These are phyloP conservation scores for Epinephelus awoara DNA, from an alignment of 2,797 vertebrate species.

Conservation along the genomic window DNA sequence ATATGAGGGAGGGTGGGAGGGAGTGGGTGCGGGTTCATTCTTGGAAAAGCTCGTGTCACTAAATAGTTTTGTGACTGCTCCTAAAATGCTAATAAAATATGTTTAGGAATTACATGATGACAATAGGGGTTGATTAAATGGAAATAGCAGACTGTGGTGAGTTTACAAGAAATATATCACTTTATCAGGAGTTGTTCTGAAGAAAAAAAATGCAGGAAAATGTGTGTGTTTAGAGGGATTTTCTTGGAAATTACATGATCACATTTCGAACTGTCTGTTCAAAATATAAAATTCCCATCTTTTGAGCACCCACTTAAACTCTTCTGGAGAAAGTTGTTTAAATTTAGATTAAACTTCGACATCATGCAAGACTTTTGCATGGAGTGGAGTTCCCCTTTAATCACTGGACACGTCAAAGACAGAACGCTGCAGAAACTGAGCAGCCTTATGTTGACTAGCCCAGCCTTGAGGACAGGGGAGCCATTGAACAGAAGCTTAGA, in stretches of 20 bases:
- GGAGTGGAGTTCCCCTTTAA: constrained; percentile 38
- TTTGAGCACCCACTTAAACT: neutral
- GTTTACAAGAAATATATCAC: neutral
- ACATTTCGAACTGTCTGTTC: constrained; percentile 15
- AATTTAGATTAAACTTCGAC: constrained; percentile 30
- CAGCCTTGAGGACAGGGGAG: constrained; percentile 70
- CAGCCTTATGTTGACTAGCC: constrained; percentile 70
- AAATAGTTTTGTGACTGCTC: too few species aligned
- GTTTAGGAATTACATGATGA: neutral
- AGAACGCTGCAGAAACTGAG: constrained; percentile 58
- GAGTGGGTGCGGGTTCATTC: too few species aligned
- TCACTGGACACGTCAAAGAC: constrained; percentile 57
- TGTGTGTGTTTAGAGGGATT: neutral
- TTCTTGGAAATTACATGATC: neutral
- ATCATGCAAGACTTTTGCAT: constrained; percentile 10
- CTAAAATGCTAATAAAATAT: too few species aligned
- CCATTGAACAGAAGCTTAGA: constrained; percentile 79
- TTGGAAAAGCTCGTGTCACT: too few species aligned
- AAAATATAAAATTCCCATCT: neutral
- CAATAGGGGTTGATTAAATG: neutral
- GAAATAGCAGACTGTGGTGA: neutral
- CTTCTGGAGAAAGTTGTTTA: constrained; percentile 14
- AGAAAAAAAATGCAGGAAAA: neutral
- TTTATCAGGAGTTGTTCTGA: neutral
- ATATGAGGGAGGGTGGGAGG: too few species aligned